These are phyloP conservation scores for Schizaphis graminum DNA, from an alignment of 2,888 invertebrate species.

Conservation along the genomic window DNA sequence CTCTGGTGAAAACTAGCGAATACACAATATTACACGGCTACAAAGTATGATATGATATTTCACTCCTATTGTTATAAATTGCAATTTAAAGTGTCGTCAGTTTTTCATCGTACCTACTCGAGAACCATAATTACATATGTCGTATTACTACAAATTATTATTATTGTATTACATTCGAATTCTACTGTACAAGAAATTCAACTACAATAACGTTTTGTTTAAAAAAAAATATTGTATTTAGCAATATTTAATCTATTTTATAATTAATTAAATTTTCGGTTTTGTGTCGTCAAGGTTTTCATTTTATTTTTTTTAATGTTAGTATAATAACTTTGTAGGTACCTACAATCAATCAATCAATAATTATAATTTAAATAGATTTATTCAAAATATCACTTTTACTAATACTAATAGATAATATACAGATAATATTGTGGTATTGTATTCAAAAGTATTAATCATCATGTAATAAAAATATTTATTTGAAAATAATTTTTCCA, in stretches of 20 bases:
- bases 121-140: neutral
- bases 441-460: neutral
- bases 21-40: neutral
- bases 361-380: neutral
- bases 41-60: neutral
- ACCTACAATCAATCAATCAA: neutral
- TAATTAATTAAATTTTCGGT: neutral
- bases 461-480: neutral
- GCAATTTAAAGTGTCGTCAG: neutral
- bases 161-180: neutral
- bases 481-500: neutral
- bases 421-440: neutral
- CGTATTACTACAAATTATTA: neutral
- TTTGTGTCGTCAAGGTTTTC: neutral
- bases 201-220: neutral
- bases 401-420: no score
- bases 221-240: neutral
- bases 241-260: neutral
- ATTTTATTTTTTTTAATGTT: neutral
- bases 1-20: conserved; percentile 2
- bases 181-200: neutral
- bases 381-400: neutral
- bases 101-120: neutral
- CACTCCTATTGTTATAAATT: neutral
- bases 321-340: neutral